These are phyloP conservation scores for Doris montereyensis DNA, from an alignment of 2,888 invertebrate species.

Conservation along the genomic window DNA sequence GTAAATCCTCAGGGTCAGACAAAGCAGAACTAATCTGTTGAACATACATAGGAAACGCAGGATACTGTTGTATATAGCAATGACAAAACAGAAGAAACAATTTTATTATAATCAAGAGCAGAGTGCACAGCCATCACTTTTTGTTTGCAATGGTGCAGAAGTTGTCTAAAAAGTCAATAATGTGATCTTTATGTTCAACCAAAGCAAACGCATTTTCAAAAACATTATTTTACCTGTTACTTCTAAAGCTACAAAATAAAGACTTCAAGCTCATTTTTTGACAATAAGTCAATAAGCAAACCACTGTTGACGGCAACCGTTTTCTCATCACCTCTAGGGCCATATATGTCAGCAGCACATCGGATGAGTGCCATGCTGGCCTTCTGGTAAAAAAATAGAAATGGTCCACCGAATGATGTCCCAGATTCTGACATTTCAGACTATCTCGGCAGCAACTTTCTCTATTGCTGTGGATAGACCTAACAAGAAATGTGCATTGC, in stretches of 20 bases:
- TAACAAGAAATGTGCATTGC: too few species aligned
- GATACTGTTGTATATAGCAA: too few species aligned
- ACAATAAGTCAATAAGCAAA: neutral
- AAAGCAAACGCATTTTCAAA: neutral
- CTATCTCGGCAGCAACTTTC: too few species aligned
- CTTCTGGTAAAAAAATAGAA: too few species aligned
- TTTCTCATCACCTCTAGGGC: neutral
- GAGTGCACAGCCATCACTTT: neutral
- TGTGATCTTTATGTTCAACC: neutral
- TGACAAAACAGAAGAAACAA: neutral
- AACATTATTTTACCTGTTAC: neutral
- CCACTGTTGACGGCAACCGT: neutral
- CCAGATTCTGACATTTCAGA: too few species aligned
- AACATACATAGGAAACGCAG: neutral
- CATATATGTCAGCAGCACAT: neutral
- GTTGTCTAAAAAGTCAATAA: neutral
- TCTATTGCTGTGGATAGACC: too few species aligned
- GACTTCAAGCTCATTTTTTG: neutral
- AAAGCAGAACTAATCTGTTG: neutral
- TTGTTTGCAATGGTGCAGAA: neutral
- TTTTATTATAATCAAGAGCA: neutral
- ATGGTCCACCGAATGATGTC: too few species aligned
- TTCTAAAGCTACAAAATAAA: neutral
- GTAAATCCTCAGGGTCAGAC: neutral
- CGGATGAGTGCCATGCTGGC: too few species aligned